phyloP scores from a whole-genome alignment of 1,140 invertebrate genomes.

The Drosophila persimilis region DNA sequence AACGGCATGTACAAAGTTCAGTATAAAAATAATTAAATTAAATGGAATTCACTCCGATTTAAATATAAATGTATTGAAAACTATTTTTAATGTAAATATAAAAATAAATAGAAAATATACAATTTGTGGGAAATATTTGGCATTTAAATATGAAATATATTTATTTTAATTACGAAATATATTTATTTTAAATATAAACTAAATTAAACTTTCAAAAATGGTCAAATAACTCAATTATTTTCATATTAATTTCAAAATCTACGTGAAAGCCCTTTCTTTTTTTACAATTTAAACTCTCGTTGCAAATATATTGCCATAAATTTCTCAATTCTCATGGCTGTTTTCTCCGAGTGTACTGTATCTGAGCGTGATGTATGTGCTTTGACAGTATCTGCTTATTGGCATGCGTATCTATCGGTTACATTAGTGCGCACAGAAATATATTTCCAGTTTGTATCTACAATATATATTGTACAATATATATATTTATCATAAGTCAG shows the following conservation, averaged over 20 bases:
- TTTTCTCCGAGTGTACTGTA: not conserved
- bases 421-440: constrained; percentile 42
- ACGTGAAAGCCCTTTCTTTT: not conserved
- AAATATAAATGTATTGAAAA: no score
- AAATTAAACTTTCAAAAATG: no score
- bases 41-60: not conserved
- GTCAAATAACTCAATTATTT: no score
- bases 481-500: constrained; percentile 56
- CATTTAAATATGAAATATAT: no score
- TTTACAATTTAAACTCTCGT: no score
- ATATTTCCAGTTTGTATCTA: constrained; percentile 30
- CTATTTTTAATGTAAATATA: not conserved
- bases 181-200: no score
- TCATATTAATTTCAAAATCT: no score
- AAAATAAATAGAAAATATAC: constrained; percentile 12
- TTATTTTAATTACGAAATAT: no score
- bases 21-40: constrained; percentile 6
- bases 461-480: constrained; percentile 7
- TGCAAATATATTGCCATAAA: not conserved
- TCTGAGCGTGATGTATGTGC: constrained; percentile 37
- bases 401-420: constrained; percentile 57
- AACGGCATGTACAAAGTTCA: not conserved
- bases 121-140: no score
- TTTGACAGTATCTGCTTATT: constrained; percentile 60
- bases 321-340: no score